Evolutionary conservation across 2,888 invertebrate genomes (phyloP), one percentile per base, ranked within the genome.

Genomic region (Caenorhabditis sp.): DNA sequence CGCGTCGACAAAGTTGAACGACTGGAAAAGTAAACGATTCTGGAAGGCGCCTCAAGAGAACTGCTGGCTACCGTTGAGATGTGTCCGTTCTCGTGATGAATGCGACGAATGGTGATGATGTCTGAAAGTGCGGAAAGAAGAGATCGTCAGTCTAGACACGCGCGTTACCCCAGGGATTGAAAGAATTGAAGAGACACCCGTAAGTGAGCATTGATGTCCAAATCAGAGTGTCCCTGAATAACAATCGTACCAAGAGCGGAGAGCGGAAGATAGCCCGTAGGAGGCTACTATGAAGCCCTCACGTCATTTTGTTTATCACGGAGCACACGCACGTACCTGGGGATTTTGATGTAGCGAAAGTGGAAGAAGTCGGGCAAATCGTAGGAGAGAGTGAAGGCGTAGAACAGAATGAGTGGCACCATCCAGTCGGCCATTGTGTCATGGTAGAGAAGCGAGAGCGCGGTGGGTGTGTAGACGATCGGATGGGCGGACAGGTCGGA

Each of bases 401-500:
- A 58, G 43, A 68, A 58, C 7, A 68, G 35, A n/a, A 68, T 68
- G 17, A 68, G 58, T 6, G 68, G 68, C 1, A 68, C 68, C 68
- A 68, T 68, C 68, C 68, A 68, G 32, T 68, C 68, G 20, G 68
- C 41, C 68, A 68, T 58, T 11, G 68, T 27, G 35, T 68, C 50
- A 35, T 68, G 68, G 26, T 68, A 68, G 2, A 58, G n/a, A n/a
- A 68, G 43, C 15, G 56, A 68, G 41, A 68, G 30, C n/a, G 58
- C 15, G 24, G 46, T 50, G 3, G 68, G 68, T 7, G 58, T 27
- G 41, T 37, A 68, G 15, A 39, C 27, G 17, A 68, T 50, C 17
- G 15, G 9, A 20, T 58, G 30, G 22, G 48, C n/a, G 8, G 50
- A 17, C 0, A 58, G n/a, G 39, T 17, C 15, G 2, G 43, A 20